Evolutionary conservation across 2,888 invertebrate genomes (phyloP), one percentile per base, ranked within the genome.

Genomic region (Pammene fasciana): DNA sequence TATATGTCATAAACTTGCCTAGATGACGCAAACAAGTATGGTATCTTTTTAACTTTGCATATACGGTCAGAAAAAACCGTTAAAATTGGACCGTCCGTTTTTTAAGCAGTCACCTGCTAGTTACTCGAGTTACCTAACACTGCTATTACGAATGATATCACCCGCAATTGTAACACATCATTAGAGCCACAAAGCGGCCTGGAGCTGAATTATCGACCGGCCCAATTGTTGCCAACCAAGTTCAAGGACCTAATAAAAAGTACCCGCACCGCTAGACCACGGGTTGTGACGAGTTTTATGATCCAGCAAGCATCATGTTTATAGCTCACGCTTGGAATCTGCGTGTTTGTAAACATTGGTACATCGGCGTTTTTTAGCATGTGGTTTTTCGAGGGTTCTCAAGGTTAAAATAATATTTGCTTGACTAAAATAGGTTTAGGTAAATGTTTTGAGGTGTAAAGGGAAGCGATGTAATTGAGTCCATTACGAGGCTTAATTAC

Each of bases 221-320:
- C 87, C 82, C 86, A 90, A 89, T 86, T 85, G 86, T 85, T 79
- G 9, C 54, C 54, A 82, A 78, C 86, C 87, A 91, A 89, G 92
- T 92, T 92, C 92, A 91, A 91, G 92, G 91, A 81, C 87, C 85
- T 85, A 84, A 89, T 90, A 89, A 90, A 90, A 70, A 73, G 57
- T 76, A 84, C 83, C 86, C 85, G 78, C 77, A 74, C 76, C 74
- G 70, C 75, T 75, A 78, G 78, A 78, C 81, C 78, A 82, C 81
- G 80, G 80, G 82, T 83, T 84, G 81, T 85, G 80, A 82, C 81
- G 82, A 80, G 81, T 82, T 81, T 81, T 76, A 75, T 70, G 26
- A 26, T 60, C 70, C 70, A 74, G 77, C 76, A 76, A 78, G 75
- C 77, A 76, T 74, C 75, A 79, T 76, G 79, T 73, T 77, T 75